A percentile compares a stretch with the other conserved stretches of the same genome.
These are phyloP conservation scores for Tachuris rubrigastra DNA, from an alignment of 2,113 vertebrate species.

Conservation along the genomic window DNA sequence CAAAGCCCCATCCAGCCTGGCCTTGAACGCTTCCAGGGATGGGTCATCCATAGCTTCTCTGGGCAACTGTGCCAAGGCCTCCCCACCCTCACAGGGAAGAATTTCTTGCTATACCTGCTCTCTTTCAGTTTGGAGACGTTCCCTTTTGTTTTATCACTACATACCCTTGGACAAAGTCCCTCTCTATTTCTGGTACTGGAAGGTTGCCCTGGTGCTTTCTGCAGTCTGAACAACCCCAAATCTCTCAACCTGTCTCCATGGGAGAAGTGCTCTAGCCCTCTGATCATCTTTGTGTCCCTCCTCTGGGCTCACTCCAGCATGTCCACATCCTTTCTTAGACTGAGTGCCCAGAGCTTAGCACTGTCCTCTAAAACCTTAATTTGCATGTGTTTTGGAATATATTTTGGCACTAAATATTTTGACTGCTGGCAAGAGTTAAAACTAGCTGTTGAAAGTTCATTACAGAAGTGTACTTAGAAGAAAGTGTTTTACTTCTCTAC, in stretches of 20 bases:
- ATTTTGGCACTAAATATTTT: not conserved
- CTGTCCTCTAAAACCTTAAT: not conserved
- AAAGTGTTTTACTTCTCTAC: not conserved
- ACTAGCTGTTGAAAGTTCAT: not conserved
- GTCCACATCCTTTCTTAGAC: fast-evolving
- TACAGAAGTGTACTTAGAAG: not conserved
- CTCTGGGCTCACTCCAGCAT: not conserved
- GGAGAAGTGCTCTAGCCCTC: not conserved
- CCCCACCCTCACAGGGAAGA: not conserved
- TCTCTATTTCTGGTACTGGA: not conserved
- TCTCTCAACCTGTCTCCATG: not conserved
- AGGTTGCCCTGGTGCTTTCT: not conserved
- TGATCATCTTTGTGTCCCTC: not conserved
- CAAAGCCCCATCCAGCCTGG: not conserved
- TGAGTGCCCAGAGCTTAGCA: not conserved
- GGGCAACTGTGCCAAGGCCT: too few relatives aligned
- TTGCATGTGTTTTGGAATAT: not conserved
- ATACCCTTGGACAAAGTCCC: not conserved
- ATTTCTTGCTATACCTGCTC: not conserved
- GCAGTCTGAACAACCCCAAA: not conserved
- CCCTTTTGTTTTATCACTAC: not conserved
- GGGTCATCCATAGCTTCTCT: not conserved
- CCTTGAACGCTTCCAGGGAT: not conserved
- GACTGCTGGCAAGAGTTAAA: not conserved
- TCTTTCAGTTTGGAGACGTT: not conserved